Base-by-base conservation (phyloP, 2,888 invertebrate species). In the Pogonocherus hispidulus region DNA sequence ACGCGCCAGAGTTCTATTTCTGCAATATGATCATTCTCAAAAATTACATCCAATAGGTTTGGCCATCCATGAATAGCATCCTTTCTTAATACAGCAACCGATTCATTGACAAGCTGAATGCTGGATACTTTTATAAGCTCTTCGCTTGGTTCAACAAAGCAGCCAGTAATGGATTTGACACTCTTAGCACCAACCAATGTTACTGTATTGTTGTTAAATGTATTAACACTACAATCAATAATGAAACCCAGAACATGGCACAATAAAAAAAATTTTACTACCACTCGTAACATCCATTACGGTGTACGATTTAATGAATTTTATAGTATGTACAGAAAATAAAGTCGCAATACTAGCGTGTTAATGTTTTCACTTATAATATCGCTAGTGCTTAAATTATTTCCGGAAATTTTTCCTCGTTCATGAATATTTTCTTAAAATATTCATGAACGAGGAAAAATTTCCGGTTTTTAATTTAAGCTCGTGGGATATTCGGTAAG, bases 71-170 rank as follows among this genome's bases (percentile, higher is more conserved):
- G 71, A 32, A 83, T 79, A 3, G 83, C 80, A 14, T 78, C 79
- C 67, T 73, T 73, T 66, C 77, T 78, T 19, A 83, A 67, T n/a
- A 81, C 72, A 6, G 81, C 81, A 19, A 83, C 77, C 6, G 75
- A 76, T 69, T 82, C 79, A 57, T 82, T 79, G n/a, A 81, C 74
- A 9, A 83, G 78, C 64, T 83, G 82, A 11, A 83, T 78, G 54
- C 77, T 79, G 1, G 81, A 79, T 4, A 80, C 80, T 70, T 79
- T 80, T 51, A 81, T 75, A 18, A 83, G 62, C 6, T 75, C 69
- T 56, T 81, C 69, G 54, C 63, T 72, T 2, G 81, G 81, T 47
- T 79, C 76, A 52, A n/a, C n/a, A n/a, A 83, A 80, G 71, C 83
- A 83, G 20, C 83, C 83, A 32, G 76, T 79, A 16, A 83, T 78